Percentiles rank a stretch among this genome's conserved stretches.
phyloP scores from a whole-genome alignment of 2,797 vertebrate species.

The Hafferia zeledoni region DNA sequence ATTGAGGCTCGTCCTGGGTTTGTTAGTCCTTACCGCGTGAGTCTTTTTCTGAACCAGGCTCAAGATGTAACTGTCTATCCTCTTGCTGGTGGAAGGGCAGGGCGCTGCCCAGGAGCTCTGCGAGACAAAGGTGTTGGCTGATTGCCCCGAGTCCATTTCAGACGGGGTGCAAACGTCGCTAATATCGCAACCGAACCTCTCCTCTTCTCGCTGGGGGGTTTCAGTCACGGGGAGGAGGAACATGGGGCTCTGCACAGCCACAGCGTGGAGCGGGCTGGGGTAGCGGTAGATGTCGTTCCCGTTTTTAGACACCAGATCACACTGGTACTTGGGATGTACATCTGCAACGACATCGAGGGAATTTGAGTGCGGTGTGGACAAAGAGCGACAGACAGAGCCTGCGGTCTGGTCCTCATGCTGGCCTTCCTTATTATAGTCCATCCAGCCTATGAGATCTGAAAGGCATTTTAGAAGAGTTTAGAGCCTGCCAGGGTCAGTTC shows the following conservation, averaged over 20 bases:
- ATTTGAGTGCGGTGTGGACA: slow-evolving; percentile 82
- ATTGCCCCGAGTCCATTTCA: slow-evolving; percentile 72
- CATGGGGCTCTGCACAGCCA: slow-evolving; percentile 88
- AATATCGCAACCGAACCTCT: slow-evolving; percentile 60
- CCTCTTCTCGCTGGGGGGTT: slow-evolving; percentile 76
- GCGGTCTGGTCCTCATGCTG: slow-evolving; percentile 79
- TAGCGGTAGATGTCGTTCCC: slow-evolving; percentile 88
- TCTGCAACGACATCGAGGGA: slow-evolving; percentile 80
- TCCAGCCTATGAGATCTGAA: slow-evolving; percentile 87
- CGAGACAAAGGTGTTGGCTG: slow-evolving; percentile 52
- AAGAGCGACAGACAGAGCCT: slow-evolving; percentile 75
- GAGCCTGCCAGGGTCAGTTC: slow-evolving; percentile 27
- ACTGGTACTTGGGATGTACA: slow-evolving; percentile 86
- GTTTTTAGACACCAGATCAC: slow-evolving; percentile 87
- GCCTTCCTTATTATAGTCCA: slow-evolving; percentile 84
- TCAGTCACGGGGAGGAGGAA: slow-evolving; percentile 81
- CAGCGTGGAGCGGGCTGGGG: slow-evolving; percentile 89
- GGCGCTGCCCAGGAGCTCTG: slow-evolving; percentile 75
- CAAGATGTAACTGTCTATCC: slow-evolving; percentile 89
- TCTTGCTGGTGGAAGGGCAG: slow-evolving; percentile 77
- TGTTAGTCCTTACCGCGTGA: slow-evolving; percentile 87
- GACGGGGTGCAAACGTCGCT: slow-evolving; percentile 59
- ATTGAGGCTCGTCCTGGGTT: slow-evolving; percentile 90
- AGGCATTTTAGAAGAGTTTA: slow-evolving; percentile 72
- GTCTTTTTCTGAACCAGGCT: slow-evolving; percentile 88